Percentiles rank a stretch among this genome's conserved stretches.
Evolutionary conservation across 2,113 vertebrate species (phyloP).

Genomic region (Megaceryle torquata): DNA sequence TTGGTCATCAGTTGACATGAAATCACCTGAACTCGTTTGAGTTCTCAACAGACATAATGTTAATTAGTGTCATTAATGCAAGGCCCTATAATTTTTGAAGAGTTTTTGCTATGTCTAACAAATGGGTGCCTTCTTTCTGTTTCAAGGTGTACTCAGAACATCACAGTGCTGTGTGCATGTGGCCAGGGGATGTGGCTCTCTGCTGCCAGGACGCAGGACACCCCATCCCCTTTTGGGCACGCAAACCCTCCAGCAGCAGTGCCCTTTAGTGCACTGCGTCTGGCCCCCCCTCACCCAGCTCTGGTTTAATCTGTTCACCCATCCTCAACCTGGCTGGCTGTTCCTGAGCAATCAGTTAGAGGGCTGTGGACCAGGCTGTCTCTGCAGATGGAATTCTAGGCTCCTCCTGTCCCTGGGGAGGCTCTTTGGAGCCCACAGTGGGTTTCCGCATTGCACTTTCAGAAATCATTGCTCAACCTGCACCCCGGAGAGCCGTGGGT

Average conservation of each 20-base stretch:
- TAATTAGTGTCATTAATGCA: constrained; percentile 49
- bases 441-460: not conserved
- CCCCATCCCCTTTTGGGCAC: not conserved
- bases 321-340: not conserved
- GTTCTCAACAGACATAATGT: constrained; percentile 10
- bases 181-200: not conserved
- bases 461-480: not conserved
- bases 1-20: not conserved
- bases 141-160: not conserved
- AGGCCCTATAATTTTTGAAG: constrained; percentile 27
- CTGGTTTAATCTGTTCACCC: accelerated
- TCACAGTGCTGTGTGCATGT: not conserved
- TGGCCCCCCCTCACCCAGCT: not conserved
- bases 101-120: not conserved
- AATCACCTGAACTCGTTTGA: constrained; percentile 38
- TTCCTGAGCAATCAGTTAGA: not conserved
- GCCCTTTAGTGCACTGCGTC: accelerated
- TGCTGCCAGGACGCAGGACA: not conserved
- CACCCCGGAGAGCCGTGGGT: not conserved
- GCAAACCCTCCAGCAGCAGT: not conserved
- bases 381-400: not conserved
- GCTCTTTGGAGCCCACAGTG: not conserved
- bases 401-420: not conserved
- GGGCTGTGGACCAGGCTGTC: not conserved
- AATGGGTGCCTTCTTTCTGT: not conserved